Base-by-base conservation (phyloP, 2,113 vertebrate species). In the Elgaria multicarinata region DNA sequence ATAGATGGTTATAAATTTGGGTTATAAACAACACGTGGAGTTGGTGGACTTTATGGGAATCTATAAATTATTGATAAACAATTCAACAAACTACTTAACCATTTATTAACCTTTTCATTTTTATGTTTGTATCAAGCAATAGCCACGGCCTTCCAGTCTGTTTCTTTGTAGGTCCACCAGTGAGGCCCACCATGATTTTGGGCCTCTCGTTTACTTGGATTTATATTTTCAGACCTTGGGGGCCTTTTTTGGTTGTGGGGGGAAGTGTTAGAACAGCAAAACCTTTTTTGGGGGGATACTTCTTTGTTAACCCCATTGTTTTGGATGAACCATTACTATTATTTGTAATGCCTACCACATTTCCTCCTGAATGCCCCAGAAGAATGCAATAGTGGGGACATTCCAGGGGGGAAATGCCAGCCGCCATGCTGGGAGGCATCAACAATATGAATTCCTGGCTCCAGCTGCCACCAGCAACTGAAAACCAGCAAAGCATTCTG, bases 11-110 rank as follows among this genome's bases (percentile, higher is more conserved):
- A 42, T 76, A 76, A 76, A 86, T 62, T 44, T 64, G 74, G 55
- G 26, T 76, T 76, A 64, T 58, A 86, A 76, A 64, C 67, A 53
- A 12, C 71, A n/a, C 6, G 20, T 36, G 83, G 31, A 62, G 14
- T 44, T 31, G 53, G 53, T 75, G 75, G 85, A 50, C 18, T 78
- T 78, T 78, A 67, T 62, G 58, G 39, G 74, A 31, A 66, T 78
- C 75, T 87, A 67, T 67, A 78, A 22, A 36, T 46, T 46, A 78
- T 24, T 78, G 86, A 78, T 78, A 46, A 87, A 78, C 85, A 46
- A 64, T 66, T 77, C 42, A 78, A 44, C n/a, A 87, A 87, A 50
- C 85, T 18, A n/a, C 74, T 78, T 87, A 77, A 77, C 74, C n/a
- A 46, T 66, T n/a, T 64, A 64, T 44, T 86, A 44, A 75, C 85